These are phyloP conservation scores for Zaprionus kolodkinae DNA, from an alignment of 1,140 invertebrate species.

Conservation along the genomic window DNA sequence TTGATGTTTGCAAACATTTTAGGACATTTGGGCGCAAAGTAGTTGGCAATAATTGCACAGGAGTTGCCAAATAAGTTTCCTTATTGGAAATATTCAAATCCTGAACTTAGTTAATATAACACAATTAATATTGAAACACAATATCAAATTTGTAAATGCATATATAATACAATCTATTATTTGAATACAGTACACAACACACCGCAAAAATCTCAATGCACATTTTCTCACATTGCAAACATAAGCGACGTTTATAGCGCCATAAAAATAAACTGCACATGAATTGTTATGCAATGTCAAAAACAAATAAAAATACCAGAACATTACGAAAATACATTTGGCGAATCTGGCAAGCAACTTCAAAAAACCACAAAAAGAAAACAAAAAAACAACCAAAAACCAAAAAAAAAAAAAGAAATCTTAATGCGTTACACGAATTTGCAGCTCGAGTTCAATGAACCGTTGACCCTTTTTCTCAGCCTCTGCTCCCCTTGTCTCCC, in stretches of 20 bases:
- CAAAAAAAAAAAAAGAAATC: constrained; percentile 39
- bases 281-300: constrained; percentile 51
- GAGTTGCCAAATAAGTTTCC: background rate
- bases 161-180: too few relatives aligned
- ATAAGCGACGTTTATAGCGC: constrained; percentile 12
- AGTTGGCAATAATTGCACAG: background rate
- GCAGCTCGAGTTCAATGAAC: constrained; percentile 75
- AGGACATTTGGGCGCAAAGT: background rate
- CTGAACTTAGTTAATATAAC: too few relatives aligned
- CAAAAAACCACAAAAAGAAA: constrained; percentile 9
- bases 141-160: too few relatives aligned
- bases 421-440: constrained; percentile 58
- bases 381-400: constrained; percentile 6
- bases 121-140: too few relatives aligned
- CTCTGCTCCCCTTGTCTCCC: constrained; percentile 17
- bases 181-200: too few relatives aligned
- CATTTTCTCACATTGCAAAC: background rate
- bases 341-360: constrained; percentile 54
- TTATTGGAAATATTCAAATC: background rate
- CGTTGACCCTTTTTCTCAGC: constrained; percentile 73
- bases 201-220: background rate
- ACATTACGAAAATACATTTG: constrained; percentile 54
- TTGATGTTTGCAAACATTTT: background rate
- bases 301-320: constrained; percentile 33
- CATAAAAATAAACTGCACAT: constrained; percentile 37